Evolutionary conservation across 2,113 vertebrate genomes (phyloP), one percentile per base, ranked within the genome.

Genomic region (Notothenia rossii): DNA sequence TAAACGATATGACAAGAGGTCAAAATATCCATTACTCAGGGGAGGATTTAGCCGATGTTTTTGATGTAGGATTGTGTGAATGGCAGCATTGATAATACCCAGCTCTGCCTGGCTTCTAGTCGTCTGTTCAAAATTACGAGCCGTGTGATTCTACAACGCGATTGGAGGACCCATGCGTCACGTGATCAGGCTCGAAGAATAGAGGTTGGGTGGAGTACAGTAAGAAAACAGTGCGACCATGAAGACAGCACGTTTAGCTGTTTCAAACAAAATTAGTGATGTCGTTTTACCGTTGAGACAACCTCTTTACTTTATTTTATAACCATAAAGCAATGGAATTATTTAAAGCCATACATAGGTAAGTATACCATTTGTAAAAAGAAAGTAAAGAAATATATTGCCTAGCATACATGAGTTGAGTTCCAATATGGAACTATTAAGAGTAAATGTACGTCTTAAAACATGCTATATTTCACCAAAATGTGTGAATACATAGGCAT

Each of bases 71-170:
- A 12, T 17, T 15, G 2, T 10, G 2, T 12, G 5, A 13, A 17
- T 10, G 10, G 43, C 9, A 77, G 56, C 49, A 29, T 13, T 2
- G 7, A 22, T 17, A 5, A 13, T 9, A 49, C 11, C 56, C 72
- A 3, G 46, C 29, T 61, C 45, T 10, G 65, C 11, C 45, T 58
- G 46, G 51, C 67, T 71, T 56, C 7, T 33, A 63, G 33, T 64
- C 40, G 64, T 84, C 86, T 72, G 92, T 95, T 95, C 89, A 94
- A 95, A 95, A 94, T 91, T 92, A 88, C 81, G 86, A 93, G 91
- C 79, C 82, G 78, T 18, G 29, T 6, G 20, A 5, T 75, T 46
- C 85, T 76, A 71, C 11, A 64, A 33, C 18, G 7, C 7, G 91
- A 95, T 95, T 95, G 94, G 94, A 65, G 75, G 43, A 1, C 1